These are phyloP conservation scores for Pseudomugil gertrudae DNA, from an alignment of 2,797 vertebrate species.

Conservation along the genomic window DNA sequence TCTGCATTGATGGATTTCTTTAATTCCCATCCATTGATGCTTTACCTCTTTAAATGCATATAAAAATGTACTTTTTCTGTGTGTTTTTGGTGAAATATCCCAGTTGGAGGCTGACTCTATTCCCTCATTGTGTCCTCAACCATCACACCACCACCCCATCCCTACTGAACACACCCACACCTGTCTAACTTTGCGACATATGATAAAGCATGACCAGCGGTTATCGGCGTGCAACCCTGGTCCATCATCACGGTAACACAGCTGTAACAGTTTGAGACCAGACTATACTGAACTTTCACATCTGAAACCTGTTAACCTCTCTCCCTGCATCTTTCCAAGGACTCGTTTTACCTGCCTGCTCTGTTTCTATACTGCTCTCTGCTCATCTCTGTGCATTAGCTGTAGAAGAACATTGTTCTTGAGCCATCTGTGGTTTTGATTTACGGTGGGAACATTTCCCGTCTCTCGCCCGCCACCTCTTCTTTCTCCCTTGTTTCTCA, in stretches of 20 bases:
- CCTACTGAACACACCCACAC: neutral
- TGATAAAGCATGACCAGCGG: neutral
- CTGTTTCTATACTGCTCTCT: neutral
- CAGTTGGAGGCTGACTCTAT: too few relatives aligned
- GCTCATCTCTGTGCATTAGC: neutral
- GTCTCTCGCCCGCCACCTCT: constrained; percentile 15
- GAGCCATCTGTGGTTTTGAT: constrained; percentile 66
- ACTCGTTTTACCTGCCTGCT: neutral
- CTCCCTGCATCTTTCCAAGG: neutral
- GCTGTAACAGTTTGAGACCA: neutral
- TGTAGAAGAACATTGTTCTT: neutral
- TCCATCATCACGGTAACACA: neutral
- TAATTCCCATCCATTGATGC: too few relatives aligned
- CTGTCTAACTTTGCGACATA: neutral
- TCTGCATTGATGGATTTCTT: too few relatives aligned
- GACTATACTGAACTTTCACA: neutral
- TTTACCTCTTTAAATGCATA: too few relatives aligned
- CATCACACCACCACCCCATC: too few relatives aligned
- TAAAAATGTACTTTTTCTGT: too few relatives aligned
- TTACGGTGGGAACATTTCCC: constrained; percentile 47
- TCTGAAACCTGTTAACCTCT: neutral
- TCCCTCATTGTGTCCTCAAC: too few relatives aligned
- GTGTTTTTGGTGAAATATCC: too few relatives aligned
- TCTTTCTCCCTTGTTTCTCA: constrained; percentile 52
- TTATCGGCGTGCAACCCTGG: neutral